Conservation (phyloP, 2,113 vertebrate genomes). For the Cebus imitator region DNA sequence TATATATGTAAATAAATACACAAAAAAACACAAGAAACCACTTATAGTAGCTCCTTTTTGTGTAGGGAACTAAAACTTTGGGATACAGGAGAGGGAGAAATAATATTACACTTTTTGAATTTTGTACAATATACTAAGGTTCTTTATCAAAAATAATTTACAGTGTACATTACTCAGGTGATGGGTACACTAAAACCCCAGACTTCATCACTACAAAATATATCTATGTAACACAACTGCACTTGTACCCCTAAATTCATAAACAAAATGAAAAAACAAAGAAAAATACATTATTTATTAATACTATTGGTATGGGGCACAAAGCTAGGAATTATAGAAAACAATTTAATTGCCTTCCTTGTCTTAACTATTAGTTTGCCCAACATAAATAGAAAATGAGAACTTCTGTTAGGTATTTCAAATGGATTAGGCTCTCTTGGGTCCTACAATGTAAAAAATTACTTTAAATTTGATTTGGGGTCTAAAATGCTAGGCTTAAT, state of each 20-base stretch:
- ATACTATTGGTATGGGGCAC: neutral
- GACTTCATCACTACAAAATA: too few species aligned
- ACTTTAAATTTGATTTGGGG: neutral
- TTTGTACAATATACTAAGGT: neutral
- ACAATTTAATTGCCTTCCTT: neutral
- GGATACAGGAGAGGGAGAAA: neutral
- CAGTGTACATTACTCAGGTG: too few species aligned
- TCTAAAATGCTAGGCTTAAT: neutral
- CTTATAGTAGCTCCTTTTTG: neutral
- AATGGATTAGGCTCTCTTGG: neutral
- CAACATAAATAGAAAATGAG: neutral
- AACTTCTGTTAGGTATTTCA: neutral
- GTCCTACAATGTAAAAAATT: neutral
- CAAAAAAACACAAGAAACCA: neutral
- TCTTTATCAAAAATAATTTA: slow-evolving; percentile 6
- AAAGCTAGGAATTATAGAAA: neutral
- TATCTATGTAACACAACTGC: too few species aligned
- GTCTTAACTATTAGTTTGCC: neutral
- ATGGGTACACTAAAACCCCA: too few species aligned
- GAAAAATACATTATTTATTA: neutral
- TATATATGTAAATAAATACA: neutral
- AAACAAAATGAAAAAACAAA: neutral
- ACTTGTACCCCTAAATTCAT: too few species aligned
- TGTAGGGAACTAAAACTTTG: neutral
- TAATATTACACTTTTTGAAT: neutral